These are phyloP conservation scores for Penaeus japonicus DNA, from an alignment of 1,140 invertebrate species.

Conservation along the genomic window DNA sequence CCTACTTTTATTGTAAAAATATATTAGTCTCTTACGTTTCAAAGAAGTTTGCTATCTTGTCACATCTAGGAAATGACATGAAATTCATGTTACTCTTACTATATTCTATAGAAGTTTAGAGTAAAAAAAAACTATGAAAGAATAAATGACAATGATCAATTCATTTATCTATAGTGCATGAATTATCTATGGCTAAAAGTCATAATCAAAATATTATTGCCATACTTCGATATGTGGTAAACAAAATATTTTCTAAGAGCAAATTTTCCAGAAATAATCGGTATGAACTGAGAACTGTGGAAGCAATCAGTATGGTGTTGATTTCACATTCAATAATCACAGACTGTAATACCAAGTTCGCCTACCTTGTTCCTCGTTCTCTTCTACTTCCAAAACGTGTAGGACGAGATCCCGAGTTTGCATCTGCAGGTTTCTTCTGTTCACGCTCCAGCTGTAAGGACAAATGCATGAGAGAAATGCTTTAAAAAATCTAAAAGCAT, in stretches of 20 bases:
- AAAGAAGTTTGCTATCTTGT: constrained; percentile 53
- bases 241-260: too few relatives aligned
- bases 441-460: constrained; percentile 33
- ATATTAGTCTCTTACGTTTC: constrained; percentile 40
- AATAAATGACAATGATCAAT: too few relatives aligned
- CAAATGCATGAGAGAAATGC: not conserved
- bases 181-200: too few relatives aligned
- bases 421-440: constrained; percentile 7
- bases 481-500: not conserved
- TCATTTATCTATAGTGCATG: too few relatives aligned
- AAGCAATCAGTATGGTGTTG: too few relatives aligned
- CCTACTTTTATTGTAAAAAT: constrained; percentile 19
- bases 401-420: not conserved
- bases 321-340: too few relatives aligned
- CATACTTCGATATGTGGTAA: too few relatives aligned
- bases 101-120: too few relatives aligned
- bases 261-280: too few relatives aligned
- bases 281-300: too few relatives aligned
- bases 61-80: constrained; percentile 47
- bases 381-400: constrained; percentile 26
- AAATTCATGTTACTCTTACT: constrained; percentile 17
- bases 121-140: too few relatives aligned
- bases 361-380: constrained; percentile 38
- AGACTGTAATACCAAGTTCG: not conserved
- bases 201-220: too few relatives aligned